Percentiles rank a stretch among this genome's conserved stretches.
These are phyloP conservation scores for Athripsodes cinereus DNA, from an alignment of 2,888 invertebrate species.

Conservation along the genomic window DNA sequence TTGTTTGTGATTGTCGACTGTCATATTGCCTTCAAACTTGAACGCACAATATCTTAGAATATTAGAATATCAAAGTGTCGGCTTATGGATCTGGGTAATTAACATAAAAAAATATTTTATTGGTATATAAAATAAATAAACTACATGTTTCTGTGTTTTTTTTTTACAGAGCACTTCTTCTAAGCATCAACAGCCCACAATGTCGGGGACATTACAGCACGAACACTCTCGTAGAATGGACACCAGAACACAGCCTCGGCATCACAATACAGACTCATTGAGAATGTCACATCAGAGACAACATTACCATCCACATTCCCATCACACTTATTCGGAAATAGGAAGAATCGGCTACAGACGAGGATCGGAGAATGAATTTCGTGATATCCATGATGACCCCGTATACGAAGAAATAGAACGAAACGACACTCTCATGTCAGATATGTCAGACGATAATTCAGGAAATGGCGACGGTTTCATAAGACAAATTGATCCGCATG, in stretches of 20 bases:
- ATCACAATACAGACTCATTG: constrained; percentile 50
- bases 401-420: constrained; percentile 78
- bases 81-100: no score
- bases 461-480: constrained; percentile 54
- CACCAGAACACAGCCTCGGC: constrained; percentile 48
- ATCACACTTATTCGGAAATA: constrained; percentile 76
- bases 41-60: no score
- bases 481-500: constrained; percentile 63
- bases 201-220: constrained; percentile 59
- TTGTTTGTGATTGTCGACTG: no score
- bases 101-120: no score
- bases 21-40: no score
- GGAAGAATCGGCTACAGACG: constrained; percentile 44
- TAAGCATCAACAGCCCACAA: constrained; percentile 67
- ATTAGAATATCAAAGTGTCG: no score
- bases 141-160: no score
- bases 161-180: constrained; percentile 75
- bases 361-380: constrained; percentile 51
- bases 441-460: constrained; percentile 67
- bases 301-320: constrained; percentile 42
- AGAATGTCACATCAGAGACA: constrained; percentile 44
- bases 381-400: constrained; percentile 64
- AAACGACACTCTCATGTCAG: constrained; percentile 65
- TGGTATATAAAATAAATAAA: no score
- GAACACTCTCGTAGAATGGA: constrained; percentile 49